Conservation (phyloP, 2,113 vertebrate species). For the Rousettus leschenaultii region DNA sequence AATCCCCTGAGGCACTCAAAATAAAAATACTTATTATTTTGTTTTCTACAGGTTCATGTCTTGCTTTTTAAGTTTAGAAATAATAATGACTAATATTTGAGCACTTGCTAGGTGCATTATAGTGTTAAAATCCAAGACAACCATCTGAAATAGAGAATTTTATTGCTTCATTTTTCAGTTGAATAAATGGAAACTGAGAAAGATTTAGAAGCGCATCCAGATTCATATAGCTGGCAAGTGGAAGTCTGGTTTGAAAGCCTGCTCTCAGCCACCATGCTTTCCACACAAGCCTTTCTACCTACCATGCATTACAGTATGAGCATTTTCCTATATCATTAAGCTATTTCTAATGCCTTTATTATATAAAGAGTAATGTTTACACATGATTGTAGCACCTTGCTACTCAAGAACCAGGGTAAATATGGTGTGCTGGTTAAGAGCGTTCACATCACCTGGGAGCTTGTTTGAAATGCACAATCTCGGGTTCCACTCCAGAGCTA, state of each 20-base stretch:
- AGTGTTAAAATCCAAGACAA: not conserved
- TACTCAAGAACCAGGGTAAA: not conserved
- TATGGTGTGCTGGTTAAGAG: too few species aligned
- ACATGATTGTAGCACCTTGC: too few species aligned
- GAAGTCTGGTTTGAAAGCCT: conserved; percentile 1
- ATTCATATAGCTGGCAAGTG: not conserved
- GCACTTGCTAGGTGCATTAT: not conserved
- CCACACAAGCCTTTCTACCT: not conserved
- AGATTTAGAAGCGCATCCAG: not conserved
- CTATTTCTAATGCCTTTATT: not conserved
- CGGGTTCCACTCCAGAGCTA: not conserved
- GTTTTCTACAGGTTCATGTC: not conserved
- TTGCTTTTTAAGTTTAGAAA: conserved; percentile 45
- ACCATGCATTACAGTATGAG: not conserved
- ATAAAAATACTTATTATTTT: conserved; percentile 38
- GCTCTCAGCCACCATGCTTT: not conserved
- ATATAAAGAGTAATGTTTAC: not conserved
- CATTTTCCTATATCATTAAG: not conserved
- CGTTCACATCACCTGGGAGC: not conserved
- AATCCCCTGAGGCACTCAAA: not conserved
- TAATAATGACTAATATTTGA: not conserved
- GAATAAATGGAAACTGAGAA: not conserved
- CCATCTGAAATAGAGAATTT: not conserved
- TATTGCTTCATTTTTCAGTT: not conserved
- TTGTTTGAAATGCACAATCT: not conserved